These are phyloP conservation scores for Holacanthus passer DNA, from an alignment of 2,113 vertebrate genomes.

Conservation along the genomic window DNA sequence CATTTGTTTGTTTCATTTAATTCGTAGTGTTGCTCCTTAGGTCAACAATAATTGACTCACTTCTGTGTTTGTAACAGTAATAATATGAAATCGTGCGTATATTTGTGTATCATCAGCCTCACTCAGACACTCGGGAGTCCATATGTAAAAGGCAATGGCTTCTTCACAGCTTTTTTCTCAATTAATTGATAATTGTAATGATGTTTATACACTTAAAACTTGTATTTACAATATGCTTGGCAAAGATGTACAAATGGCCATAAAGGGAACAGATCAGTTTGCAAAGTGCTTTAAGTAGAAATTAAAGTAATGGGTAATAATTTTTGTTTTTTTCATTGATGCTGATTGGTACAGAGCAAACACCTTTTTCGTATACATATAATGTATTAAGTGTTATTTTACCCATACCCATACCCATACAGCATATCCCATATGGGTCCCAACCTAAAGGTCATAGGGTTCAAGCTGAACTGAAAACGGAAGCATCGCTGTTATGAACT, in stretches of 20 bases:
- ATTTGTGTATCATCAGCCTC: background rate
- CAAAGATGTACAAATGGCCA: too few species aligned
- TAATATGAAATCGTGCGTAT: background rate
- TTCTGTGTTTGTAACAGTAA: background rate
- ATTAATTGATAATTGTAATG: background rate
- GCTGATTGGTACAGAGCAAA: too few species aligned
- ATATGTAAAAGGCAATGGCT: too few species aligned
- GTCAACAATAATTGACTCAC: background rate
- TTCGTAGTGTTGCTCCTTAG: background rate
- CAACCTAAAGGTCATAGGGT: background rate
- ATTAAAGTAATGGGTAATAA: too few species aligned
- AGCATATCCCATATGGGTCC: too few species aligned
- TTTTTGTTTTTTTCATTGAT: too few species aligned
- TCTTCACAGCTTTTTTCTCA: too few species aligned
- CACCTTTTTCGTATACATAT: too few species aligned
- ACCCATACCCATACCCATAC: background rate
- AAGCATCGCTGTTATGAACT: background rate
- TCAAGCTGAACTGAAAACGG: background rate
- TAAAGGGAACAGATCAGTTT: too few species aligned
- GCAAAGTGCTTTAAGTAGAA: too few species aligned
- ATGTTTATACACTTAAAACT: background rate
- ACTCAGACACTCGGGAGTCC: background rate
- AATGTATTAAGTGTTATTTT: background rate
- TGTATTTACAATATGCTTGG: too few species aligned
- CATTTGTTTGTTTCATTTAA: conserved; percentile 4